Evolutionary conservation across 2,797 vertebrate genomes (phyloP), one percentile per base, ranked within the genome.

Genomic region (Acanthopagrus latus): DNA sequence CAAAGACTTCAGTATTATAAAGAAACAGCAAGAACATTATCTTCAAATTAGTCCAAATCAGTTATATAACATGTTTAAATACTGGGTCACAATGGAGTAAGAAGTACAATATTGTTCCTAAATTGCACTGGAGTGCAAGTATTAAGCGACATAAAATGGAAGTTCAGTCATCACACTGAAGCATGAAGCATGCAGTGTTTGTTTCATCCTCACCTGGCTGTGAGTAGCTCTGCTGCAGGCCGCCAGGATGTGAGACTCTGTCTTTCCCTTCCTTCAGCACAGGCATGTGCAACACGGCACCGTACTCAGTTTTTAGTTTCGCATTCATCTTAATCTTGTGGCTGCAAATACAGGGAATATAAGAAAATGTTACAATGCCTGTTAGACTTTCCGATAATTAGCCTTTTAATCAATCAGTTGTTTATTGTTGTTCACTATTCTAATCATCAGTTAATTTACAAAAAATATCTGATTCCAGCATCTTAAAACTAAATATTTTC

Each of bases 241-340:
- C 94, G 1, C 67, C 85, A 23, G 93, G 21, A 13, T 94, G 88
- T 3, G 90, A 81, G 6, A 91, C 92, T 79, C 97, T 95, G 72
- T 97, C 97, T 86, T 96, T 95, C 51, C 92, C 96, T 90, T 99
- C 98, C 87, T 98, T 99, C 38, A 96, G 90, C 50, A 96, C 92
- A 0, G 98, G 98, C 97, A 99, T 97, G 88, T 99, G 98, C 14
- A 99, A 88, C 50, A 99, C 97, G 0, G 97, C 96, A 21, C 82
- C 83, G 0, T 98, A 99, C 7, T 99, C 98, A 0, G 97, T 90
- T 57, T 94, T 97, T 81, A 99, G 94, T 83, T 99, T 99, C 29
- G 95, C 92, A 10, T 85, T 85, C 97, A 99, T 96, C 91, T 99
- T 99, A 65, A 97, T 6, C 71, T 97, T 97, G 92, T 97, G 96